Base-by-base conservation (phyloP, 2,113 vertebrate species). In the Sorex araneus region DNA sequence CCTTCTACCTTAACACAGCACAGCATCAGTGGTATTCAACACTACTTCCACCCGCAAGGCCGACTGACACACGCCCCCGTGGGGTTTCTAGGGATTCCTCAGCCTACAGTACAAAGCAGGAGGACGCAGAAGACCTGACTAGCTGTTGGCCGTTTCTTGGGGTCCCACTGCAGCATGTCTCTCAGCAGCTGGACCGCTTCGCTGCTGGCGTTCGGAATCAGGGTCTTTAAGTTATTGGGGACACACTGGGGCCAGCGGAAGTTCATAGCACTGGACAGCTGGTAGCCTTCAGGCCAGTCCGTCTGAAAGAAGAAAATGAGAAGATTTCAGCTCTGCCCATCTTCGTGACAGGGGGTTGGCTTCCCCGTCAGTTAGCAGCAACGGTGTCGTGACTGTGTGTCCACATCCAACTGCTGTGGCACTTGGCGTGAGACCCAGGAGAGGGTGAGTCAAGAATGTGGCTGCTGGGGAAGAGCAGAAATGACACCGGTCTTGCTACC, bases 111-210 rank as follows among this genome's bases (percentile, higher is more conserved):
- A 75, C 2, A 30, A 93, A 95, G 76, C 54, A 80, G 70, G 69
- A 95, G 95, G 34, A 0, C n/a, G 83, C 94, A 71, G 34, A 95
- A 97, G 96, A 98, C 98, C 98, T 98, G 98, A 95, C 97, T 98
- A 66, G 98, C 98, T 54, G 98, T 98, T 67, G 98, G 98, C 1
- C 98, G 97, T 71, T 98, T 98, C 96, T 98, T 98, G 84, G 98
- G 98, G 87, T 98, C 98, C 98, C 98, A 98, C 80, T 98, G 98
- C 4, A 98, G 97, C 98, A 98, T 97, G 94, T 98, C 98, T 94
- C 98, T 98, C 97, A 98, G 98, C 89, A 98, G 98, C 57, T 98
- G 98, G 90, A 98, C 96, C 0, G 98, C 98, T 93, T 98, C 98
- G 3, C 98, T 98, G 95, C 98, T 97, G 25, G 98, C 98, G 64